These are phyloP conservation scores for Procambarus virginalis DNA, from an alignment of 1,140 invertebrate genomes.

Conservation along the genomic window DNA sequence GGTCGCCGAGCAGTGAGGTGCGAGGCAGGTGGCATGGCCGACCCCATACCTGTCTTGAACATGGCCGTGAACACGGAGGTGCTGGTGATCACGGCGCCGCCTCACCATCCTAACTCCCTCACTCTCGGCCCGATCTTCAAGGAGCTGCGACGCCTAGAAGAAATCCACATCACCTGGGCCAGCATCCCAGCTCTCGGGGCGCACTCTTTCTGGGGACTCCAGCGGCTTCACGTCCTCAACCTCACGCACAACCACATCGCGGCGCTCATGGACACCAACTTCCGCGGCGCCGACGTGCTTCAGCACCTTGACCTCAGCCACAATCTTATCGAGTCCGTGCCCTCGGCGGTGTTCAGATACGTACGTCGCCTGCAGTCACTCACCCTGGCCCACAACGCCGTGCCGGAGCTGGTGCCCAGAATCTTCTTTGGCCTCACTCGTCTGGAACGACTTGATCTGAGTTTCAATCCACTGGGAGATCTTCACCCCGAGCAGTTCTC, in stretches of 20 bases:
- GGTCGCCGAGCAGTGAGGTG: constrained; percentile 74
- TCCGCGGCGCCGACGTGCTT: constrained; percentile 74
- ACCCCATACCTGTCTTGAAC: constrained; percentile 71
- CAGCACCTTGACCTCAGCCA: constrained; percentile 75
- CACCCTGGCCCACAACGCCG: constrained; percentile 82
- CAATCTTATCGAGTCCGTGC: constrained; percentile 76
- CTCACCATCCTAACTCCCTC: constrained; percentile 79
- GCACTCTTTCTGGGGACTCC: constrained; percentile 85
- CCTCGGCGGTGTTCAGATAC: constrained; percentile 84
- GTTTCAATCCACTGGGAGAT: constrained; percentile 82
- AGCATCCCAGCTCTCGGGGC: constrained; percentile 85
- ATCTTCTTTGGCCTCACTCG: constrained; percentile 82
- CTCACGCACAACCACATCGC: constrained; percentile 86
- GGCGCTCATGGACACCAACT: constrained; percentile 77
- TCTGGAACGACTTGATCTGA: constrained; percentile 82
- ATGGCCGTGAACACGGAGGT: constrained; percentile 74
- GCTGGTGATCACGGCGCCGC: constrained; percentile 81
- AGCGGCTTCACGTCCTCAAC: constrained; percentile 81
- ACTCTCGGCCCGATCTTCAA: constrained; percentile 85
- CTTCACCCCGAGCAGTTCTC: constrained; percentile 85
- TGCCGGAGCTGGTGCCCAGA: constrained; percentile 81
- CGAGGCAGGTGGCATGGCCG: constrained; percentile 78
- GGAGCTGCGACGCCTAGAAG: constrained; percentile 81
- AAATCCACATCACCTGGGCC: constrained; percentile 84
- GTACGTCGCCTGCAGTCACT: constrained; percentile 80